Conservation (phyloP, 2,113 vertebrate genomes). For the Psammodynastes pulverulentus region DNA sequence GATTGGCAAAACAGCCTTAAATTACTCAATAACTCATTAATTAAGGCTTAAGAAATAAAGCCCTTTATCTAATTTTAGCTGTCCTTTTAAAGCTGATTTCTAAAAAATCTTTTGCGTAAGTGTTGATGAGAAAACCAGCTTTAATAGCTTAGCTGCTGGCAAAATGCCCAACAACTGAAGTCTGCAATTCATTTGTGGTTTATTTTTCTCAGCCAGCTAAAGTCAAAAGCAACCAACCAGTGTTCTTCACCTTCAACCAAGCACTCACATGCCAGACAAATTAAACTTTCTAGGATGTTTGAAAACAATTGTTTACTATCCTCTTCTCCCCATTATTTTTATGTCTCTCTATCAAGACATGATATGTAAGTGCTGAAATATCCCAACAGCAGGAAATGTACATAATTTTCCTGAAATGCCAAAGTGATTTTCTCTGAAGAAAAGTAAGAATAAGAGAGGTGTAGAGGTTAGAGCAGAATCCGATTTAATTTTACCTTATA, state of each 20-base stretch:
- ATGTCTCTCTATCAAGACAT: not conserved
- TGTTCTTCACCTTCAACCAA: constrained; percentile 5
- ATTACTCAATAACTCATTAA: constrained; percentile 4
- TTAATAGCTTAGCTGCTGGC: not conserved
- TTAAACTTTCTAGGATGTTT: not conserved
- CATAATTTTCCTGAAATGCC: not conserved
- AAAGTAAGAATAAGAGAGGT: not conserved
- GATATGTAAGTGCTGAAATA: not conserved
- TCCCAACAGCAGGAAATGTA: not conserved
- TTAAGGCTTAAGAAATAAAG: constrained; percentile 1
- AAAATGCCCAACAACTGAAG: constrained; percentile 14
- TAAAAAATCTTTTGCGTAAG: not conserved
- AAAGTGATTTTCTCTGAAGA: not conserved
- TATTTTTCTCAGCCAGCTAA: not conserved
- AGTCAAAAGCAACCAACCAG: constrained; percentile 1
- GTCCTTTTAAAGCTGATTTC: constrained; percentile 17
- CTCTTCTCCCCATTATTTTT: not conserved
- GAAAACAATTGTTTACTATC: not conserved
- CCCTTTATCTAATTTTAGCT: constrained; percentile 10
- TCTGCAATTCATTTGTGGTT: not conserved
- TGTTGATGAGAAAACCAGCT: not conserved
- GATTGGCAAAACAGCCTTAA: constrained; percentile 12
- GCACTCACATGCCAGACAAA: not conserved
- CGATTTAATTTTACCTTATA: not conserved
- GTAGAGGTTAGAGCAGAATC: not conserved